Conservation (phyloP, 2,888 invertebrate species). For the Pandemis corylana region DNA sequence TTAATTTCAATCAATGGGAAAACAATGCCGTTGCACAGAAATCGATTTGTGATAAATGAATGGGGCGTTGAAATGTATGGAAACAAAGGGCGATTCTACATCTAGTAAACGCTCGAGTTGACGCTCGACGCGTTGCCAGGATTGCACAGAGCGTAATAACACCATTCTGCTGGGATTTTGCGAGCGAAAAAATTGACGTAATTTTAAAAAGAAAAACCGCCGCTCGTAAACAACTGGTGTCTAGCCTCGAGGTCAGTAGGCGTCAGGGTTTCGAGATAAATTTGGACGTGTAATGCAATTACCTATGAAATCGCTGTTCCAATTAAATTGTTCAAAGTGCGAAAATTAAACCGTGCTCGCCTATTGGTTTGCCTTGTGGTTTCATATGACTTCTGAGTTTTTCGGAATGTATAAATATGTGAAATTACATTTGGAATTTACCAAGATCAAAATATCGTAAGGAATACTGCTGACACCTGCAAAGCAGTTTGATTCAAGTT, state of each 20-base stretch:
- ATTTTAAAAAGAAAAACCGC: slow-evolving; percentile 45
- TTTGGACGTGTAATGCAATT: slow-evolving; percentile 16
- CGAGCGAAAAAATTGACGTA: slow-evolving; percentile 43
- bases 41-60: slow-evolving; percentile 41
- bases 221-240: slow-evolving; percentile 41
- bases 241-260: slow-evolving; percentile 43
- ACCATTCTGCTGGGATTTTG: slow-evolving; percentile 50
- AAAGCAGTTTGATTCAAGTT: too few species aligned
- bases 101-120: slow-evolving; percentile 22
- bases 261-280: slow-evolving; percentile 32
- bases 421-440: too few species aligned
- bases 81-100: slow-evolving; percentile 38
- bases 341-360: too few species aligned
- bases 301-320: background rate
- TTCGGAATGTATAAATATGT: too few species aligned
- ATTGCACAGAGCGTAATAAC: slow-evolving; percentile 47
- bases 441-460: too few species aligned
- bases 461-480: too few species aligned
- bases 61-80: slow-evolving; percentile 33
- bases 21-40: slow-evolving; percentile 39
- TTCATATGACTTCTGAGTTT: too few species aligned
- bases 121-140: slow-evolving; percentile 7
- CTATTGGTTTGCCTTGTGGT: too few species aligned
- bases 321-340: background rate
- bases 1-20: slow-evolving; percentile 39